Conservation (phyloP, 2,888 invertebrate species). For the Agapostemon virescens region DNA sequence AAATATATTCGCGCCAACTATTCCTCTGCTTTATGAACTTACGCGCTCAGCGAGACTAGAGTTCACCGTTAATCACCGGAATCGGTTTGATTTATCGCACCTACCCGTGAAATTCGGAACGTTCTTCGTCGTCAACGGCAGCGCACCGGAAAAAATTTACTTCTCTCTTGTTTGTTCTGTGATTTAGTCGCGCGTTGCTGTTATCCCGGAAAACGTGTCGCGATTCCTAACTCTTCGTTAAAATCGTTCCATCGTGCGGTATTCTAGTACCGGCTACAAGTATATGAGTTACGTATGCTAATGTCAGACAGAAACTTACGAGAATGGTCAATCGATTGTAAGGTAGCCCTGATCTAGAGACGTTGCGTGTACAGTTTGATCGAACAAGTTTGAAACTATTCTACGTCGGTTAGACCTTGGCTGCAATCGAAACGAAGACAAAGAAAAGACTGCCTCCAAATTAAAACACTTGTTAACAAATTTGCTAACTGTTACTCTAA, state of each 20-base stretch:
- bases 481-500: background rate
- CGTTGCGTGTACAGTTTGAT: background rate
- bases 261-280: background rate
- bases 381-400: background rate
- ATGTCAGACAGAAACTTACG: background rate
- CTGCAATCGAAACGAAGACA: background rate
- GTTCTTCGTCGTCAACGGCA: background rate
- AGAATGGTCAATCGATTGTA: background rate
- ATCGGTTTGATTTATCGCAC: background rate
- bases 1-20: background rate
- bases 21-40: background rate
- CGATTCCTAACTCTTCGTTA: background rate
- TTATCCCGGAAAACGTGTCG: background rate
- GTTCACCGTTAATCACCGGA: background rate
- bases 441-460: background rate
- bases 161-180: background rate
- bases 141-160: background rate
- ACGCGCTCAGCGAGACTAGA: background rate
- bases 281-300: background rate
- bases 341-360: constrained; percentile 4
- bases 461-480: background rate
- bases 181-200: background rate
- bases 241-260: background rate
- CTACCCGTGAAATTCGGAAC: background rate
- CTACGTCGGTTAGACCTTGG: background rate